A percentile compares a stretch with the other conserved stretches of the same genome.
phyloP scores from a whole-genome alignment of 2,113 vertebrate species.

The Cettia cetti region DNA sequence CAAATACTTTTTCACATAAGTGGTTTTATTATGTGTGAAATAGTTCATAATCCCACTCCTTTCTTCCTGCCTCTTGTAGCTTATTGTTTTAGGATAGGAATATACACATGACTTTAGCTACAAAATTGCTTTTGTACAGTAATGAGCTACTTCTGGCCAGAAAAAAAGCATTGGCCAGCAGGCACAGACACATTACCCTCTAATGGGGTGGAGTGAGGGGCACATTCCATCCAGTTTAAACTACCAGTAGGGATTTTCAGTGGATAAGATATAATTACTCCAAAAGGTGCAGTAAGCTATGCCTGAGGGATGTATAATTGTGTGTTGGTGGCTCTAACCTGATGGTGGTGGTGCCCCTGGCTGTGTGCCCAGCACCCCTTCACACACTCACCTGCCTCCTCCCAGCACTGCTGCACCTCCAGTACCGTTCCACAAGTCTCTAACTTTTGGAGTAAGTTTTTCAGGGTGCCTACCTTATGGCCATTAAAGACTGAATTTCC shows the following conservation, averaged over 20 bases:
- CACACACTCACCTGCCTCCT: background rate
- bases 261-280: background rate
- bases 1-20: background rate
- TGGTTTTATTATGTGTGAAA: background rate
- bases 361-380: background rate
- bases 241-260: background rate
- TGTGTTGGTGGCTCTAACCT: background rate
- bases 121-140: background rate
- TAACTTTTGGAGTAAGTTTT: background rate
- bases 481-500: background rate
- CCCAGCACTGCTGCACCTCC: background rate
- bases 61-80: background rate
- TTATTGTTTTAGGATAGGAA: background rate
- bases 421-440: background rate
- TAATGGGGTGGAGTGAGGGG: background rate
- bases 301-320: background rate
- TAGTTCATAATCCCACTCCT: background rate
- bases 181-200: background rate
- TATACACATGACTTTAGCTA: background rate
- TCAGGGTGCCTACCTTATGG: background rate
- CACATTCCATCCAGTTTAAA: background rate
- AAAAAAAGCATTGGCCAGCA: background rate
- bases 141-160: background rate
- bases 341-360: background rate
- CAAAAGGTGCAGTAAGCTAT: background rate